Percentiles rank a stretch among this genome's conserved stretches.
Evolutionary conservation across 2,113 vertebrate genomes (phyloP).

Genomic region (Varanus komodoensis): DNA sequence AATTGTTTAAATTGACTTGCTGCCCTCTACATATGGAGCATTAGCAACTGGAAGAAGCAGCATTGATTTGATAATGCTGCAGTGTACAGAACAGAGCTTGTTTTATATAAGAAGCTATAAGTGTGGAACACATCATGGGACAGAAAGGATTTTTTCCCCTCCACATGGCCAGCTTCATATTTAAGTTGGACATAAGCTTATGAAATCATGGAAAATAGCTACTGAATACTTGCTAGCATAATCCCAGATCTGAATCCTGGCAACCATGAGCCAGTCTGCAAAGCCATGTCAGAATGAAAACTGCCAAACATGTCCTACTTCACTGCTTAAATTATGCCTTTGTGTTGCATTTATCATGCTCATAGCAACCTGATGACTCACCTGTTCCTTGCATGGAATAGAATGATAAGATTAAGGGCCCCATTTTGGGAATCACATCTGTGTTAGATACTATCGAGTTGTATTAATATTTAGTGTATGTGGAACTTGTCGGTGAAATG

Average conservation of each 20-base stretch:
- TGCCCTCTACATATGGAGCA: not conserved
- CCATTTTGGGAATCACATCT: not conserved
- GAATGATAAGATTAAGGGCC: not conserved
- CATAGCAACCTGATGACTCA: not conserved
- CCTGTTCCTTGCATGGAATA: not conserved
- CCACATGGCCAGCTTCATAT: not conserved
- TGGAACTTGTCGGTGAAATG: not conserved
- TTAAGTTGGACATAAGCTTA: not conserved
- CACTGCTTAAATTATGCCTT: not conserved
- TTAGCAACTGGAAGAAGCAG: not conserved
- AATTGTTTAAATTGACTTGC: not conserved
- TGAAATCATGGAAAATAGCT: not conserved
- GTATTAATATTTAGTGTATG: not conserved
- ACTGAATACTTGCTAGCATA: not conserved
- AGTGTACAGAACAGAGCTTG: not conserved
- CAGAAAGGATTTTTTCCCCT: not conserved
- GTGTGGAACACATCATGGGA: not conserved
- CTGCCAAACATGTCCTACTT: not conserved
- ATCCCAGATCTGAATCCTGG: not conserved
- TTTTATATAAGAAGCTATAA: not conserved
- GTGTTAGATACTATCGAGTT: not conserved
- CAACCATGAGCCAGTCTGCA: not conserved
- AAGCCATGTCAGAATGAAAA: not conserved
- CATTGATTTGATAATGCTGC: not conserved
- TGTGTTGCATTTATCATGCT: not conserved